Evolutionary conservation across 2,113 vertebrate genomes (phyloP), one percentile per base, ranked within the genome.

Genomic region (Alces alces): DNA sequence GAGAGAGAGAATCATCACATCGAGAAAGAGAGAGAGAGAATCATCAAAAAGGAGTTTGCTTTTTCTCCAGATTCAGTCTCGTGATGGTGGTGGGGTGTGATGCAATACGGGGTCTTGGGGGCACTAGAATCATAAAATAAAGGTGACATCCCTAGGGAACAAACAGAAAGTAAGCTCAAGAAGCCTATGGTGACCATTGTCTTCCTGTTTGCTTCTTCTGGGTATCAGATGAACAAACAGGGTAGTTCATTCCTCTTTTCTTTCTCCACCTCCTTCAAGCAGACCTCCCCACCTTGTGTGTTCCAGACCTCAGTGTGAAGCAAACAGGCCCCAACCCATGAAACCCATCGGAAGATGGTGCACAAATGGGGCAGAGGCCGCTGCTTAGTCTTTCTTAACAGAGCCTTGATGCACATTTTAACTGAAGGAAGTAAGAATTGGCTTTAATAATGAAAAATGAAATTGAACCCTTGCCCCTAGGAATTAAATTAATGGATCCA

Each of bases 61-160:
- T 99, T 99, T 99, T 36, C 94, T 98, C 1, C 95, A 93, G 21
- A 98, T 99, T 64, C 99, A 98, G 94, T 99, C 98, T 60, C 99
- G 98, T 55, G 98, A 99, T 19, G 98, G 99, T 58, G 98, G 98
- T 2, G 98, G 99, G 14, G 98, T 98, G 14, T 97, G 97, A 28
- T 98, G 99, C 93, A 97, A 97, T 89, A 98, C 99, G 92, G 98
- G 96, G 9, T 99, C 99, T 91, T 98, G 98, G 52, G 99, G 96
- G 0, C 96, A 98, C 45, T 98, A 98, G 70, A 98, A 98, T 58
- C 99, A 99, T 16, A 99, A 99, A 92, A 96, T 99, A 91, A 99
- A 99, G 98, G 99, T 98, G 1, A 96, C 98, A 6, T 99, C 99
- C 13, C 96, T 98, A 13, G 98, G 99, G 28, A 99, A 99, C 88